Conservation (phyloP, 2,113 vertebrate genomes). For the Labeo rohita region DNA sequence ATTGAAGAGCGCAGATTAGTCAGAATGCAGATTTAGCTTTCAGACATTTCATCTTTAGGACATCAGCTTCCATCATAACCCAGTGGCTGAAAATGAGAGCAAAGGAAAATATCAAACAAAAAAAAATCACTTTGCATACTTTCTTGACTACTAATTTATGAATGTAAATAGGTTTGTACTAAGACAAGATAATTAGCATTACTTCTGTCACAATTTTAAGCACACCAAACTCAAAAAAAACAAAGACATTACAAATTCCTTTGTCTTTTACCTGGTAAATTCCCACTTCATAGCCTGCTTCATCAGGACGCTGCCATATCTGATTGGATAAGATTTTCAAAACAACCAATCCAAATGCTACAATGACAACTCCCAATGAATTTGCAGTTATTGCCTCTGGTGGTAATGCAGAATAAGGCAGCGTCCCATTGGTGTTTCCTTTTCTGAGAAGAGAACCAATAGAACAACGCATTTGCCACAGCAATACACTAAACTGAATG, state of each 20-base stretch:
- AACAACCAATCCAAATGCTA: slow-evolving; percentile 82
- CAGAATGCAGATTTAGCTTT: not conserved
- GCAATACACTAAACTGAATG: not conserved
- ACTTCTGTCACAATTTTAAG: not conserved
- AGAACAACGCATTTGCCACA: slow-evolving; percentile 4
- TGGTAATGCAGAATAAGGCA: slow-evolving; percentile 77
- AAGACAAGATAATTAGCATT: not conserved
- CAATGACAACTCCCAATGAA: slow-evolving; percentile 80
- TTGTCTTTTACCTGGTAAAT: slow-evolving; percentile 73
- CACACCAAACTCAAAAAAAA: not conserved
- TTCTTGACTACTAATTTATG: not conserved
- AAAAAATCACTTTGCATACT: not conserved
- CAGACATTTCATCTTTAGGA: not conserved
- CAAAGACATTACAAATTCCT: not conserved
- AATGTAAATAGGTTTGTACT: not conserved
- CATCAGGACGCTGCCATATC: slow-evolving; percentile 81
- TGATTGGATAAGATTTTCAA: slow-evolving; percentile 81
- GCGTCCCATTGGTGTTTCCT: slow-evolving; percentile 58
- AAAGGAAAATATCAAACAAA: slow-evolving; percentile 11
- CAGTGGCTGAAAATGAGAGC: slow-evolving; percentile 67
- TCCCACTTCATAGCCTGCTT: slow-evolving; percentile 62
- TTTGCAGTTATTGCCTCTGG: slow-evolving; percentile 86
- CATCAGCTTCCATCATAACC: slow-evolving; percentile 68
- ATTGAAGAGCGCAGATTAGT: not conserved
- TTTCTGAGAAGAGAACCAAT: slow-evolving; percentile 68